Conservation (phyloP, 2,797 vertebrate species). For the Gobio occitaniae region DNA sequence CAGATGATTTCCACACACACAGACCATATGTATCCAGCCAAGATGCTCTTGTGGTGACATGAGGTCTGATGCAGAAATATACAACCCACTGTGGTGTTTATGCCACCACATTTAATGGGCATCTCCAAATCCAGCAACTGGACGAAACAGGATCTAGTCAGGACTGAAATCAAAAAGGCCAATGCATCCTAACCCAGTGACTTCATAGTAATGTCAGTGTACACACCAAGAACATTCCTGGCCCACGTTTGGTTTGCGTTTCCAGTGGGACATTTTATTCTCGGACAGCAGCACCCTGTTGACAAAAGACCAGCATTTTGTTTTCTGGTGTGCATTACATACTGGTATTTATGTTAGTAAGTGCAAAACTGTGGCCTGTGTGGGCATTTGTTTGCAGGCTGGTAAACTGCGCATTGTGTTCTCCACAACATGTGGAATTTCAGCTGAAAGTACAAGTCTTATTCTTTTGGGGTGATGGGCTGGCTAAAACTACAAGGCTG, state of each 20-base stretch:
- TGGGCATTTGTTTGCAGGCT: not conserved
- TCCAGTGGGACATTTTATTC: conserved; percentile 52
- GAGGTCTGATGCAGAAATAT: conserved; percentile 55
- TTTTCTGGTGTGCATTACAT: conserved; percentile 22
- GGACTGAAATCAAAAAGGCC: conserved; percentile 53
- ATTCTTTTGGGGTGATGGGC: not conserved
- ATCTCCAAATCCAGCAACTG: conserved; percentile 52
- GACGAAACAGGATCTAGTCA: conserved; percentile 53
- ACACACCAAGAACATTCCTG: conserved; percentile 46
- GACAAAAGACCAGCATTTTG: conserved; percentile 46
- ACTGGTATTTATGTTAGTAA: not conserved
- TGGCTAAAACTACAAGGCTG: not conserved
- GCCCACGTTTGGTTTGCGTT: conserved; percentile 44
- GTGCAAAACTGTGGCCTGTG: conserved; percentile 2
- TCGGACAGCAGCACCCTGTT: conserved; percentile 28
- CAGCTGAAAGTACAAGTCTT: not conserved
- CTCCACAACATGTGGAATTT: not conserved
- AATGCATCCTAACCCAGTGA: conserved; percentile 53
- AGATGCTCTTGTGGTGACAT: conserved; percentile 52
- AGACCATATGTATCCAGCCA: conserved; percentile 37
- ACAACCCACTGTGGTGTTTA: conserved; percentile 49
- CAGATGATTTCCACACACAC: conserved; percentile 12
- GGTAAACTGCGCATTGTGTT: conserved; percentile 1
- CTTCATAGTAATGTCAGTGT: conserved; percentile 56
- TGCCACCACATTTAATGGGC: conserved; percentile 46